phyloP scores from a whole-genome alignment of 2,113 vertebrate genomes.

The Clarias gariepinus region DNA sequence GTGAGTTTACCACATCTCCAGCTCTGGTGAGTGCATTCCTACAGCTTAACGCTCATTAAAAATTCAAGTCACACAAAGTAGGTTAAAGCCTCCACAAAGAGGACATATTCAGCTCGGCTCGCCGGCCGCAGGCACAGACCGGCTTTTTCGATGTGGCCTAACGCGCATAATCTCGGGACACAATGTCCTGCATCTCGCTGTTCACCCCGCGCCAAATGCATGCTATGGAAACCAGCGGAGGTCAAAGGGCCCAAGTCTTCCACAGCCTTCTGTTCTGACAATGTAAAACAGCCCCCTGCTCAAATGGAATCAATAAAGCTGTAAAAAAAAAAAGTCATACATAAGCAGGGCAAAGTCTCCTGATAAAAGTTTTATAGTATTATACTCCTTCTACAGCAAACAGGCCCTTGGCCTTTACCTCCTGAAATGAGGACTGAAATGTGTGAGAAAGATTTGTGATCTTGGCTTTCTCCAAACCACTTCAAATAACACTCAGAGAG shows the following conservation, averaged over 20 bases:
- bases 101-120: constrained; percentile 58
- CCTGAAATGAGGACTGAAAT: not conserved
- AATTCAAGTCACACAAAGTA: constrained; percentile 68
- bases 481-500: constrained; percentile 49
- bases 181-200: constrained; percentile 51
- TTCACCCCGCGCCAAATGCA: constrained; percentile 44
- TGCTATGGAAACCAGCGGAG: constrained; percentile 46
- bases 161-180: constrained; percentile 50
- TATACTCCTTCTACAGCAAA: constrained; percentile 7
- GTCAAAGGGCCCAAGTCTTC: constrained; percentile 34
- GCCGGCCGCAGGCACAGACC: constrained; percentile 42
- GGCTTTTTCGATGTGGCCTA: constrained; percentile 51
- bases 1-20: constrained; percentile 24
- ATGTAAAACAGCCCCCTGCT: constrained; percentile 17
- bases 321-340: constrained; percentile 17
- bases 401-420: constrained; percentile 35
- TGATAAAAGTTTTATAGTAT: constrained; percentile 1
- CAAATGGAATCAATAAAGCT: constrained; percentile 18
- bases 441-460: constrained; percentile 35
- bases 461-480: constrained; percentile 17
- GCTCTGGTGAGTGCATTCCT: constrained; percentile 51
- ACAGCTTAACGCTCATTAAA: constrained; percentile 62
- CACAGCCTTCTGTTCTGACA: not conserved
- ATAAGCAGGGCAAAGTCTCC: constrained; percentile 8
- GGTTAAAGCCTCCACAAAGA: constrained; percentile 62